These are phyloP conservation scores for Echeneis naucrates DNA, from an alignment of 2,797 vertebrate species.

Conservation along the genomic window DNA sequence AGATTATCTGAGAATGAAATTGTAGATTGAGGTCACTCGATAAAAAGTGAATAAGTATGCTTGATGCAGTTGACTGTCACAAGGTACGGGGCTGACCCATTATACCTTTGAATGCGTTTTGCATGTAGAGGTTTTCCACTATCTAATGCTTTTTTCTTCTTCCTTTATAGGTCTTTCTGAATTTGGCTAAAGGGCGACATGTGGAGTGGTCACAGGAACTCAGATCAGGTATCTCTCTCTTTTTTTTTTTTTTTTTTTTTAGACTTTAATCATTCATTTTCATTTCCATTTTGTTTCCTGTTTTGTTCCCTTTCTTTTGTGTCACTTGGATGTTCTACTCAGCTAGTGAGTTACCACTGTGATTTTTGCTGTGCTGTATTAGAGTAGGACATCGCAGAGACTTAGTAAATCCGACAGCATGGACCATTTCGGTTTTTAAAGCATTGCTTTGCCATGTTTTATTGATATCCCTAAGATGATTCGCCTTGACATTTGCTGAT, in stretches of 20 bases:
- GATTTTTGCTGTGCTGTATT: slow-evolving; percentile 23
- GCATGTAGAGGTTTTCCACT: not conserved
- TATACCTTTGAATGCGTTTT: slow-evolving; percentile 8
- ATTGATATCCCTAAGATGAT: slow-evolving; percentile 77
- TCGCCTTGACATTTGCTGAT: slow-evolving; percentile 75
- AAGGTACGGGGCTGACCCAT: not conserved
- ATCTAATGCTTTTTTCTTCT: slow-evolving; percentile 6
- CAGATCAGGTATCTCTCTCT: slow-evolving; percentile 58
- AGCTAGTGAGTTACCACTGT: not conserved
- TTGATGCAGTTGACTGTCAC: not conserved
- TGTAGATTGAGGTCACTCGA: slow-evolving; percentile 13
- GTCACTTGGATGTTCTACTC: slow-evolving; percentile 1
- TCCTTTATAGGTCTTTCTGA: slow-evolving; percentile 41
- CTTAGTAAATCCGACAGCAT: slow-evolving; percentile 61
- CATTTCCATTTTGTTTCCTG: not conserved
- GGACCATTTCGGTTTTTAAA: slow-evolving; percentile 62
- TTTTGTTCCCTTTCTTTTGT: slow-evolving; percentile 14
- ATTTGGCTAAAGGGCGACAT: slow-evolving; percentile 51
- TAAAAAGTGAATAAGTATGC: slow-evolving; percentile 9
- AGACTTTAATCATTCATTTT: too few species aligned
- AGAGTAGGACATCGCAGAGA: slow-evolving; percentile 51
- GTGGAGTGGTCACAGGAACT: slow-evolving; percentile 63
- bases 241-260: not conserved
- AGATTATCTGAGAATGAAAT: slow-evolving; percentile 21
- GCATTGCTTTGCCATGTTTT: slow-evolving; percentile 71